Conservation (phyloP, 1,140 invertebrate genomes). For the Aphaenogaster ashmeadi region DNA sequence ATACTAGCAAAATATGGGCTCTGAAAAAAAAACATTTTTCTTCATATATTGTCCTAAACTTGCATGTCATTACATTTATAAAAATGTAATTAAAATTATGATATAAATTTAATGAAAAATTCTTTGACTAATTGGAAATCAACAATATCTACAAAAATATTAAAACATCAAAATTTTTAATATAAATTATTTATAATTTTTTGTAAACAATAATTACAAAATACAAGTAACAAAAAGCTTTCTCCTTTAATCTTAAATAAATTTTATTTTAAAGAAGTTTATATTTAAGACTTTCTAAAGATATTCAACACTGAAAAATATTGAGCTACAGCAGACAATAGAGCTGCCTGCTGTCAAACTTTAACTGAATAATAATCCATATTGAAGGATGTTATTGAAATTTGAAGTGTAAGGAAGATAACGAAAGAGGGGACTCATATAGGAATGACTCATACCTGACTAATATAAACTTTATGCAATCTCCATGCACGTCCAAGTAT, state of each 20-base stretch:
- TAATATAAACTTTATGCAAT: slow-evolving; percentile 93
- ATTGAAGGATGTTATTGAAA: slow-evolving; percentile 14
- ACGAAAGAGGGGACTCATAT: neutral
- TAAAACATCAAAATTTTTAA: neutral
- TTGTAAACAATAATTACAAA: neutral
- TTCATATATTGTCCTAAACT: neutral
- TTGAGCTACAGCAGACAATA: neutral
- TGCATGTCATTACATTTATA: neutral
- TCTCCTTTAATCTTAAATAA: neutral
- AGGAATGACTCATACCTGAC: slow-evolving; percentile 87
- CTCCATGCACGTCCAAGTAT: slow-evolving; percentile 92
- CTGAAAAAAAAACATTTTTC: slow-evolving; percentile 84
- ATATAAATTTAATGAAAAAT: slow-evolving; percentile 2
- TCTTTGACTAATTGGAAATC: neutral
- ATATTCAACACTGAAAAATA: neutral
- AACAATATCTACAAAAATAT: neutral
- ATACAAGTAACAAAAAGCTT: neutral
- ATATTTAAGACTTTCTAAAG: neutral
- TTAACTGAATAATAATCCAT: neutral
- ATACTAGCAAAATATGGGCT: slow-evolving; percentile 94
- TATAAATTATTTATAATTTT: neutral
- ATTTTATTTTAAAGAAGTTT: slow-evolving; percentile 26
- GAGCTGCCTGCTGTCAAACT: neutral
- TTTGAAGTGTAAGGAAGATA: neutral
- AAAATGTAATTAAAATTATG: neutral